Evolutionary conservation across 2,113 vertebrate species (phyloP).

Genomic region (Limnothrissa miodon): DNA sequence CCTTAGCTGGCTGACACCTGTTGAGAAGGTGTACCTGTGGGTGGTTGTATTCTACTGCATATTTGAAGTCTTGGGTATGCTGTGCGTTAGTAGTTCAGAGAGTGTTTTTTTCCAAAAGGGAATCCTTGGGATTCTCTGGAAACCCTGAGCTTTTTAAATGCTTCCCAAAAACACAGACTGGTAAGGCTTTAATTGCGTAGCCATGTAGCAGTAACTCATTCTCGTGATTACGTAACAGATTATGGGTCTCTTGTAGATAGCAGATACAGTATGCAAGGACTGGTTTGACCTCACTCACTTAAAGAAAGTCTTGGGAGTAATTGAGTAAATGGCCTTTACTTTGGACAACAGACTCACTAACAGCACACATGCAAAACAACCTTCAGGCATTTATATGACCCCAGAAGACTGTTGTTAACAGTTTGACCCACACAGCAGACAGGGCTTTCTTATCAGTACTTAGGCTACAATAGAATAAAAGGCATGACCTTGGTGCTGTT

Average conservation of each 20-base stretch:
- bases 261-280: neutral
- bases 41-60: neutral
- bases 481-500: neutral
- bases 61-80: neutral
- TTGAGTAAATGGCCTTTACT: neutral
- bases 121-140: neutral
- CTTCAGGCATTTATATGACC: neutral
- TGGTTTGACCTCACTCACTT: neutral
- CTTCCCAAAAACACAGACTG: neutral
- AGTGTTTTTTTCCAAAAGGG: neutral
- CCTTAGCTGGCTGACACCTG: neutral
- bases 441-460: neutral
- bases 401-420: neutral
- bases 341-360: neutral
- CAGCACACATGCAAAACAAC: neutral
- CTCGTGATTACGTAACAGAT: conserved; percentile 8
- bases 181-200: neutral
- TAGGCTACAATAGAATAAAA: neutral
- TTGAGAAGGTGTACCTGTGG: neutral
- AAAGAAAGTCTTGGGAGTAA: neutral
- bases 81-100: neutral
- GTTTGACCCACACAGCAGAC: neutral
- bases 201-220: neutral
- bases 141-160: neutral
- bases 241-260: neutral